A percentile compares a stretch with the other conserved stretches of the same genome.
Evolutionary conservation across 1,140 invertebrate species (phyloP).

Genomic region (Venturia canescens): DNA sequence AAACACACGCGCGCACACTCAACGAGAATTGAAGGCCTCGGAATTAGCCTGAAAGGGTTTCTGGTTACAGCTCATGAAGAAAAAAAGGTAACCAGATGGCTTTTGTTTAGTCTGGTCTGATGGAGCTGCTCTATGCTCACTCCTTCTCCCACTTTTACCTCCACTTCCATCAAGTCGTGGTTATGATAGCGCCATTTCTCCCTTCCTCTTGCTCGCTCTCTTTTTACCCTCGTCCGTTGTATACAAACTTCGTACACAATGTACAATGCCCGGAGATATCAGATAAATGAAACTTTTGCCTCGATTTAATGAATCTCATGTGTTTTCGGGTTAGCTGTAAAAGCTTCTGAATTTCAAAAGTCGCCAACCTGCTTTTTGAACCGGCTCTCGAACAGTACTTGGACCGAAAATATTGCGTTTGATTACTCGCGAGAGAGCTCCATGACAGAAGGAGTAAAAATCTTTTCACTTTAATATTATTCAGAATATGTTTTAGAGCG

Average conservation of each 20-base stretch:
- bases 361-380: no score
- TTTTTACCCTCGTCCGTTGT: slow-evolving; percentile 20
- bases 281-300: not conserved
- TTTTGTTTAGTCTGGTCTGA: slow-evolving; percentile 63
- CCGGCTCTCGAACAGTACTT: no score
- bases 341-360: not conserved
- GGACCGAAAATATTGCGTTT: no score
- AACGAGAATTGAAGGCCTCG: slow-evolving; percentile 36
- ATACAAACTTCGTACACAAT: slow-evolving; percentile 28
- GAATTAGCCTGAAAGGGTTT: slow-evolving; percentile 48
- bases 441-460: no score
- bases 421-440: no score
- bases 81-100: slow-evolving; percentile 62
- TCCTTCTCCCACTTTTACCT: not conserved
- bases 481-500: no score
- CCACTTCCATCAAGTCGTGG: slow-evolving; percentile 21
- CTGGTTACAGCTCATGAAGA: slow-evolving; percentile 50
- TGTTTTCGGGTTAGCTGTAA: no score
- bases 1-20: slow-evolving; percentile 33
- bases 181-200: slow-evolving; percentile 30
- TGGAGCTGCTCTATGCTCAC: slow-evolving; percentile 27
- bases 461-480: no score
- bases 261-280: not conserved
- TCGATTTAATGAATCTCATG: no score
- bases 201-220: no score